Percentiles rank a stretch among this genome's conserved stretches.
Evolutionary conservation across 2,888 invertebrate genomes (phyloP).

Genomic region (Tolmerus cingulatus): DNA sequence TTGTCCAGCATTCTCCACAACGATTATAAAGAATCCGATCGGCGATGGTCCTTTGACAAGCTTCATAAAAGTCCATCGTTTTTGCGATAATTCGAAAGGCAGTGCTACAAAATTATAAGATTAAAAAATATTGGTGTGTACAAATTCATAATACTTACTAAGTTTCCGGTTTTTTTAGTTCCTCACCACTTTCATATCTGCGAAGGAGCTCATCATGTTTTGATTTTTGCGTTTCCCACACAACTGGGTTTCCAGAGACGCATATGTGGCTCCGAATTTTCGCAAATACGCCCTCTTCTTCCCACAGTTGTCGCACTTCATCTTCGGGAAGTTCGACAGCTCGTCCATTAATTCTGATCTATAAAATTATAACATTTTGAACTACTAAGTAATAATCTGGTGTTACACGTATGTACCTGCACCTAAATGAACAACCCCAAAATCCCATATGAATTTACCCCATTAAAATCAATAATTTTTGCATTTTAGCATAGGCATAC

Average conservation of each 20-base stretch:
- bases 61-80: constrained; percentile 59
- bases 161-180: constrained; percentile 53
- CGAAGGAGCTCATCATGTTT: constrained; percentile 53
- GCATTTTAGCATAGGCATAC: too few species aligned
- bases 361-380: background rate
- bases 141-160: constrained; percentile 55
- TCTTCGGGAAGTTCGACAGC: constrained; percentile 54
- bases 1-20: constrained; percentile 52
- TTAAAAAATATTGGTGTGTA: background rate
- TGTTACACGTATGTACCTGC: too few species aligned
- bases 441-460: too few species aligned
- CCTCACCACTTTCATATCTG: constrained; percentile 49
- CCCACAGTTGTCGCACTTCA: constrained; percentile 54
- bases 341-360: constrained; percentile 53
- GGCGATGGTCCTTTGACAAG: constrained; percentile 53
- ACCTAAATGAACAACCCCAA: too few species aligned
- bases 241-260: constrained; percentile 56
- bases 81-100: constrained; percentile 57
- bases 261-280: constrained; percentile 57
- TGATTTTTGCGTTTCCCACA: constrained; percentile 51
- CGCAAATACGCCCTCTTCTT: constrained; percentile 54
- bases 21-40: constrained; percentile 58
- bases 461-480: too few species aligned
- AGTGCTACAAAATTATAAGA: constrained; percentile 53
- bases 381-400: too few species aligned